A percentile compares a stretch with the other conserved stretches of the same genome.
Conservation (phyloP, 2,888 invertebrate genomes). For the Troides aeacus region DNA sequence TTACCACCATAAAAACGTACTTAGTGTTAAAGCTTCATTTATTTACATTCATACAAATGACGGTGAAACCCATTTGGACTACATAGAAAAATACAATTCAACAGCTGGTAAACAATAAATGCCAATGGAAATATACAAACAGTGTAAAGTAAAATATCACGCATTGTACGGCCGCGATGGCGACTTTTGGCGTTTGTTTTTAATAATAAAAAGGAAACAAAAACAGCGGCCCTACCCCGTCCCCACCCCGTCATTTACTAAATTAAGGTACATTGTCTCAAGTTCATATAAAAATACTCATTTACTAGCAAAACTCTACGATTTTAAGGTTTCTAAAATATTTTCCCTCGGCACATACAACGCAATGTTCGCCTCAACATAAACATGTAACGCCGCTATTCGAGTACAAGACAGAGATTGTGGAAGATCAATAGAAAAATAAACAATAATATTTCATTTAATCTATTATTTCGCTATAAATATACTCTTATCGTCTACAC, state of each 20-base stretch:
- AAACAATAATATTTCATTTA: constrained; percentile 45
- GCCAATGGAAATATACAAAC: constrained; percentile 52
- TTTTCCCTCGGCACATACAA: constrained; percentile 30
- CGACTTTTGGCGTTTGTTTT: constrained; percentile 29
- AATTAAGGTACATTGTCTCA: constrained; percentile 27
- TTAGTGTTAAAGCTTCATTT: constrained; percentile 72
- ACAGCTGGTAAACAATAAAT: constrained; percentile 55
- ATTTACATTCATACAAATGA: constrained; percentile 43
- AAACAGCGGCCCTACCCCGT: not conserved
- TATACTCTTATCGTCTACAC: constrained; percentile 42
- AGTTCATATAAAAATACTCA: constrained; percentile 47
- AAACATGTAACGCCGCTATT: constrained; percentile 31
- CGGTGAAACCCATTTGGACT: constrained; percentile 38
- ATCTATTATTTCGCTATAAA: constrained; percentile 42
- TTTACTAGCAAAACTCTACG: constrained; percentile 36
- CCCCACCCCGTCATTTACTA: not conserved
- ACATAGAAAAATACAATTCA: constrained; percentile 43
- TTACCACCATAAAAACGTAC: constrained; percentile 60
- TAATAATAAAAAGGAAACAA: not conserved
- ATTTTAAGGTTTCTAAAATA: constrained; percentile 33
- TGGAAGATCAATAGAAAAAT: constrained; percentile 66
- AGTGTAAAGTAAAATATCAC: constrained; percentile 51
- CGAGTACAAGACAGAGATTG: constrained; percentile 39
- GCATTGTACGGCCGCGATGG: constrained; percentile 37
- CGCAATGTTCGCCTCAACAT: constrained; percentile 4